Evolutionary conservation across 2,113 vertebrate species (phyloP).

Genomic region (Gymnogyps californianus): DNA sequence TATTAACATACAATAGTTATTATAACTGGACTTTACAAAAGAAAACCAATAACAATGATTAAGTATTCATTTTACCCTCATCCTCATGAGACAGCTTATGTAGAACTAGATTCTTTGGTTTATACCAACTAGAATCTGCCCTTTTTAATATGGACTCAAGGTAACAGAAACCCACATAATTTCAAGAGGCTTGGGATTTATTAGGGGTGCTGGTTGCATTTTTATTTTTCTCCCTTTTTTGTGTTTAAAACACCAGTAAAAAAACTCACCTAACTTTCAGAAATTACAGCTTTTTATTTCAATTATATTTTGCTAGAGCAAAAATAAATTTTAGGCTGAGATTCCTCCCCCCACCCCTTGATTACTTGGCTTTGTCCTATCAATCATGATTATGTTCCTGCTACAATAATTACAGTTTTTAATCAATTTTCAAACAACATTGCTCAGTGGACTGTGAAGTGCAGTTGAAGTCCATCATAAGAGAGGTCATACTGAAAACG

Average conservation of each 20-base stretch:
- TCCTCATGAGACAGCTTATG: not conserved
- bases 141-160: not conserved
- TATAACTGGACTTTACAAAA: not conserved
- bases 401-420: slow-evolving; percentile 42
- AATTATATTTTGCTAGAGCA: not conserved
- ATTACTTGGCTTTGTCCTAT: slow-evolving; percentile 3
- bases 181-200: not conserved
- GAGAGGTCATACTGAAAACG: not conserved
- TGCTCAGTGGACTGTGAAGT: slow-evolving; percentile 17
- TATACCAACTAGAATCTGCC: not conserved
- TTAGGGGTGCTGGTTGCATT: not conserved
- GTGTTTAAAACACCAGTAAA: not conserved
- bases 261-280: not conserved
- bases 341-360: not conserved
- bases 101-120: not conserved
- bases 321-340: not conserved
- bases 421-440: slow-evolving; percentile 33
- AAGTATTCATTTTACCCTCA: not conserved
- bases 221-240: not conserved
- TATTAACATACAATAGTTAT: not conserved
- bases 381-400: slow-evolving; percentile 26
- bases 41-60: not conserved
- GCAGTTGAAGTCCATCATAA: not conserved
- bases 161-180: not conserved
- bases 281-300: not conserved